Conservation (phyloP, 2,888 invertebrate species). For the Rhagophthalmus giganteus region DNA sequence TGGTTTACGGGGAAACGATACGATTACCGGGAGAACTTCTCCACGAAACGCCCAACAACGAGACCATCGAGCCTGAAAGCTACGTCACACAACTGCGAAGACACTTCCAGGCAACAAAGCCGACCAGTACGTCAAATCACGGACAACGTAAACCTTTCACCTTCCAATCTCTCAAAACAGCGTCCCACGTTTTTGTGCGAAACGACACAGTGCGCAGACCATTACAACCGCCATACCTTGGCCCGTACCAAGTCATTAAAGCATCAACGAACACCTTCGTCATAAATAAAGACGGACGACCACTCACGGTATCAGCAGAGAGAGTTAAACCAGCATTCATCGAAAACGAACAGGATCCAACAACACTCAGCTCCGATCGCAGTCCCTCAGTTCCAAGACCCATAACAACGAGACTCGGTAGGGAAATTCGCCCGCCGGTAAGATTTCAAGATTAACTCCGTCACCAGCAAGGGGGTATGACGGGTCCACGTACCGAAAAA, state of each 20-base stretch:
- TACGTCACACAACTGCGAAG: too few relatives aligned
- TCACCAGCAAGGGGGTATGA: neutral
- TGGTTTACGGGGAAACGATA: constrained; percentile 42
- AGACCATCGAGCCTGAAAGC: too few relatives aligned
- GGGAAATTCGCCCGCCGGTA: neutral
- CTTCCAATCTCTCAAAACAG: too few relatives aligned
- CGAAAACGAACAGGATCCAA: constrained; percentile 8
- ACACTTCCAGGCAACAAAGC: too few relatives aligned
- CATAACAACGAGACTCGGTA: neutral
- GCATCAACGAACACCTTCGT: constrained; percentile 31
- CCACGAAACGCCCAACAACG: too few relatives aligned
- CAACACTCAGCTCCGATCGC: neutral
- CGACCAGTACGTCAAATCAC: too few relatives aligned
- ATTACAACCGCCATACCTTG: constrained; percentile 30
- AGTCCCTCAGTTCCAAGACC: neutral
- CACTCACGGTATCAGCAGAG: too few relatives aligned
- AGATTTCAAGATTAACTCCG: neutral
- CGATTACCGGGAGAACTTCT: constrained; percentile 38
- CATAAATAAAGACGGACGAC: constrained; percentile 13
- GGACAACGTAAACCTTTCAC: too few relatives aligned
- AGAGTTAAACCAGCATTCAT: neutral
- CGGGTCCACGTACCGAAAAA: too few relatives aligned
- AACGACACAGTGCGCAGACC: constrained; percentile 34
- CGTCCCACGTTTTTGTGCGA: constrained; percentile 38
- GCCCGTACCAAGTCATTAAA: too few relatives aligned